Evolutionary conservation across 2,113 vertebrate genomes (phyloP).

Genomic region (Oryzias melastigma): DNA sequence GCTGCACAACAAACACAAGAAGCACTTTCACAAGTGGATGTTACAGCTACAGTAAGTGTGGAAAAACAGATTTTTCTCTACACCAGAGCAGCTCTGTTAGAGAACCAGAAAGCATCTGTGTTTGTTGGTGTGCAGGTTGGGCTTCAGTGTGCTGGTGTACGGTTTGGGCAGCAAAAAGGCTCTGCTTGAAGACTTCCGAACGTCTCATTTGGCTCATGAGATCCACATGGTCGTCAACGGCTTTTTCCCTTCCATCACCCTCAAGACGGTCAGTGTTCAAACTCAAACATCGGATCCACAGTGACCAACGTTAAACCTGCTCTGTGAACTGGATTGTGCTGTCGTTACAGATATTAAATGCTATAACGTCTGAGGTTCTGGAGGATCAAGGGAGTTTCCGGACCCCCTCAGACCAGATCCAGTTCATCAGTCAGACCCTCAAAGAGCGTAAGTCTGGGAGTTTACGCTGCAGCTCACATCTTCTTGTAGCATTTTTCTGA

Average conservation of each 20-base stretch:
- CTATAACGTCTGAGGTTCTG: constrained; percentile 87
- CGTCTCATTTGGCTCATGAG: constrained; percentile 79
- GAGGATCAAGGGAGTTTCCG: constrained; percentile 85
- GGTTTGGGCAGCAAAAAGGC: constrained; percentile 94
- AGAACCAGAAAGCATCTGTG: not conserved
- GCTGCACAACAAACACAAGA: constrained; percentile 82
- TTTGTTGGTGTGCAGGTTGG: constrained; percentile 74
- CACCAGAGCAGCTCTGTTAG: constrained; percentile 16
- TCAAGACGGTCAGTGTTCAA: constrained; percentile 85
- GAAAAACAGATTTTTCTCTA: not conserved
- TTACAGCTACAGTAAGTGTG: constrained; percentile 87
- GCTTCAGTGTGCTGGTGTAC: constrained; percentile 92
- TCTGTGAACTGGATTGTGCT: not conserved
- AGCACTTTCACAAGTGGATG: constrained; percentile 93
- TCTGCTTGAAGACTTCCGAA: constrained; percentile 90
- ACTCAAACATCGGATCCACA: not conserved
- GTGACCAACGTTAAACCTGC: not conserved
- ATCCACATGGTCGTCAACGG: constrained; percentile 94
- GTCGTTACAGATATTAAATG: constrained; percentile 84
- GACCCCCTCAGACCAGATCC: constrained; percentile 87
- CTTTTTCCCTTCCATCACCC: constrained; percentile 93
- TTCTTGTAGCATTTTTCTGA: too few species aligned
- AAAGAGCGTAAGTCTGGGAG: constrained; percentile 80
- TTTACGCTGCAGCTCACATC: too few species aligned
- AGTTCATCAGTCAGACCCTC: constrained; percentile 84